These are phyloP conservation scores for Grammomys surdaster DNA, from an alignment of 2,113 vertebrate species.

Conservation along the genomic window DNA sequence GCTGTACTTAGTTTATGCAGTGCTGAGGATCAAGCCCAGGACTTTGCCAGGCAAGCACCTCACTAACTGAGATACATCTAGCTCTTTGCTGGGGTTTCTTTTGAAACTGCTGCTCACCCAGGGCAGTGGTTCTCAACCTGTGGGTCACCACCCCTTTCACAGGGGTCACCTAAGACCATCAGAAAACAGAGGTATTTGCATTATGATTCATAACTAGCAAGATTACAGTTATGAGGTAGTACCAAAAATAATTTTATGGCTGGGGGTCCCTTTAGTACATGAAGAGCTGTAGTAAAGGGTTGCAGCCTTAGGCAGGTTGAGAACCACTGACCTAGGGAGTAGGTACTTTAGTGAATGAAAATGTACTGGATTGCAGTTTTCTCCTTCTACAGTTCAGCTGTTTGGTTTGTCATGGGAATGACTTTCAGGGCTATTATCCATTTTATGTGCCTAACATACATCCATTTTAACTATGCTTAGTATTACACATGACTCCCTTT, in stretches of 20 bases:
- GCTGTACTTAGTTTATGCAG: background rate
- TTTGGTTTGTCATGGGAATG: conserved; percentile 19
- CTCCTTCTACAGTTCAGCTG: conserved; percentile 49
- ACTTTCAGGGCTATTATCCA: conserved; percentile 32
- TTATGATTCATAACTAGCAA: background rate
- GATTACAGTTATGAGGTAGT: background rate
- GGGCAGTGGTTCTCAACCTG: background rate
- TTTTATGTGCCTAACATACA: conserved; percentile 39
- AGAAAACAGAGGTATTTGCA: background rate
- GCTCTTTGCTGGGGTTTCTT: conserved; percentile 4
- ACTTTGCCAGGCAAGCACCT: background rate
- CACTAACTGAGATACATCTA: background rate
- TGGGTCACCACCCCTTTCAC: background rate
- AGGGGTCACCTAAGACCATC: background rate
- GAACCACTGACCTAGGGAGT: background rate
- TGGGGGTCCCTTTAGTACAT: too few species aligned
- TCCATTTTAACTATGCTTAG: conserved; percentile 38
- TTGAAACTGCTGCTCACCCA: too few species aligned
- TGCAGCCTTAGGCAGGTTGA: background rate
- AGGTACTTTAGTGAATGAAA: conserved; percentile 52
- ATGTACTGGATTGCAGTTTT: conserved; percentile 24
- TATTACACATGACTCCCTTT: conserved; percentile 53
- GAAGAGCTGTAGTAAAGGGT: background rate
- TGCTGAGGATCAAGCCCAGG: background rate
- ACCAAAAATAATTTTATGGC: background rate